Evolutionary conservation across 1,140 invertebrate genomes (phyloP), one percentile per base, ranked within the genome.

Genomic region (Drosophila auraria): DNA sequence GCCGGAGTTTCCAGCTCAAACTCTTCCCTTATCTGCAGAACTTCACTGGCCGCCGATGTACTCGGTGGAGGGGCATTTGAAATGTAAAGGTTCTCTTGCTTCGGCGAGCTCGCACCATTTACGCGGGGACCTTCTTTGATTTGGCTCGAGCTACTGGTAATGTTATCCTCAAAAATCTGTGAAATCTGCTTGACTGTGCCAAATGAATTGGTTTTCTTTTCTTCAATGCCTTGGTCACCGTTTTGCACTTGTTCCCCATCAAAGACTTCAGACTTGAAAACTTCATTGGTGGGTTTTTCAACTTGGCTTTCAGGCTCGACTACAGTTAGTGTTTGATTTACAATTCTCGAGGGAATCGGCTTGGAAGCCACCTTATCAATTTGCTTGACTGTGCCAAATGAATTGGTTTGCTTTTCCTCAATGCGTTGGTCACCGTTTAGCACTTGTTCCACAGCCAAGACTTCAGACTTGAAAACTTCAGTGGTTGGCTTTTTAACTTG

Each of bases 101-200:
- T 66, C 30, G 44, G 50, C 36, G 68, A 38, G 27, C 9, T 69
- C 1, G 64, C 40, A 45, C 62, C 62, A 45, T 45, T 65, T n/a
- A 23, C 2, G 7, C 12, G 15, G 2, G 36, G 1, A 53, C 25
- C 64, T 68, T 53, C 49, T n/a, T 68, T 68, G 38, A 66, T 6
- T 30, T 23, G 2, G 20, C 3, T 38, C 14, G 54, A 25, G 23
- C 30, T 71, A 42, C 63, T 69, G 40, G 63, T 69, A 11, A 71
- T 71, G 64, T 71, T 71, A 15, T 71, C 68, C 40, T 71, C 68
- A 15, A 71, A 71, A n/a, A 71, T 71, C 50, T 71, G 63, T n/a
- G 68, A 71, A 69, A 71, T 71, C 23, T 71, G 68, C 25, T 69
- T 71, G 2, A 71, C 68, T 3, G 68, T 71, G 30, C 68, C 68